Evolutionary conservation across 37 sponge, comb jelly and placozoan genomes (phyloP).

Genomic region (Geodia barretti): DNA sequence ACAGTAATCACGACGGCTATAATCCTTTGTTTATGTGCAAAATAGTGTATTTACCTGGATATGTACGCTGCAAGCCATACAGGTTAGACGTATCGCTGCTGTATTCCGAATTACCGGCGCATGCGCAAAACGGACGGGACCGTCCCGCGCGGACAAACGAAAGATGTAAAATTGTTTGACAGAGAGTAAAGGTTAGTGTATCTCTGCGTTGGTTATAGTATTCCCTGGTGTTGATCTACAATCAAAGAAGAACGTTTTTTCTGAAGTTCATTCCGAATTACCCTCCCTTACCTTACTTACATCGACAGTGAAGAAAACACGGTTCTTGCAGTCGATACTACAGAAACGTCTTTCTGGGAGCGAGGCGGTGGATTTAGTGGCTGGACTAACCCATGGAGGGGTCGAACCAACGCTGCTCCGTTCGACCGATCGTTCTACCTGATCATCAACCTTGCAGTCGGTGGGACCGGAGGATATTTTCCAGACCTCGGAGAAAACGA

Average conservation of each 20-base stretch:
- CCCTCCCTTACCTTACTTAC: too few species aligned
- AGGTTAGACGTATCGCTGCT: too few species aligned
- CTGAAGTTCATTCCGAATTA: too few species aligned
- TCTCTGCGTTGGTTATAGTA: not conserved
- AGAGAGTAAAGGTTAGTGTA: slow-evolving; percentile 15
- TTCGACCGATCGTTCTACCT: slow-evolving; percentile 70
- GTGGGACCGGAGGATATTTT: slow-evolving; percentile 70
- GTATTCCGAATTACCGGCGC: too few species aligned
- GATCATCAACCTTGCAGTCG: slow-evolving; percentile 71
- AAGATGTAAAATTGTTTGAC: not conserved
- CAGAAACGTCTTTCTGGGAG: slow-evolving; percentile 55
- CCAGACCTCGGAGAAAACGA: slow-evolving; percentile 71
- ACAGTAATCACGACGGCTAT: not conserved
- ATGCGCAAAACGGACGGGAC: too few species aligned
- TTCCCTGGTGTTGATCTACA: too few species aligned
- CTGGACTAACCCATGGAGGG: slow-evolving; percentile 70
- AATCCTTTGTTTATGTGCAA: too few species aligned
- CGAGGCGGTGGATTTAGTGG: slow-evolving; percentile 41
- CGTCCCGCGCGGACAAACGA: too few species aligned
- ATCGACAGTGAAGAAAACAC: slow-evolving; percentile 52
- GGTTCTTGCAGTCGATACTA: slow-evolving; percentile 53
- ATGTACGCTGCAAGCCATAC: too few species aligned
- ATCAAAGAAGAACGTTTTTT: too few species aligned
- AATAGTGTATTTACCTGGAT: too few species aligned
- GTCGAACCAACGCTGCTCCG: slow-evolving; percentile 59